Evolutionary conservation across 64 coral and sea anemone species (phyloP), one percentile per base, ranked within the genome.

Genomic region (Dendrophyllia cribrosa): DNA sequence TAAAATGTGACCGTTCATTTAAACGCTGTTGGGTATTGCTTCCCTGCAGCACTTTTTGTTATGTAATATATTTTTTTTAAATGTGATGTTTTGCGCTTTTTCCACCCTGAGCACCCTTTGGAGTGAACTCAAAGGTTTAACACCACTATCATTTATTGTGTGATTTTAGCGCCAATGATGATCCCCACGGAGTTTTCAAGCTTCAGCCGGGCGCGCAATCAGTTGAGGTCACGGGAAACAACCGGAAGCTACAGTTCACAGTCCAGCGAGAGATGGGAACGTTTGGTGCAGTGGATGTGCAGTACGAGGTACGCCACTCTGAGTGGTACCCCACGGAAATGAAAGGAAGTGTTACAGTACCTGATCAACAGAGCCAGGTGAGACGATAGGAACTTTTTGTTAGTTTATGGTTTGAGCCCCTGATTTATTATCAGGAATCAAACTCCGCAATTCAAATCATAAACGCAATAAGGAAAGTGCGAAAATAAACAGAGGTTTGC

Each of bases 101-200:
- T 34, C 34, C 34, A 34, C 34, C 34, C 34, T 34, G 34, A 34
- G 34, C 34, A 34, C 34, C 34, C 34, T 34, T 34, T 34, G 34
- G 34, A 34, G 34, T 34, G 34, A 34, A 34, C 34, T 56, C 12
- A 12, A 56, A 56, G 53, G 7, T 56, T 56, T 9, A 56, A 9
- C 12, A 7, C 53, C 53, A 61, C 20, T 4, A 0, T 3, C 20
- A 9, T 46, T 80, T 61, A 5, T 64, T 22, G 11, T 56, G 44
- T 50, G 49, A 24, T 79, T 14, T 15, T 53, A 99, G 97, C n/a
- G 91, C 97, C 6, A 99, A 96, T 48, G 97, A 99, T 20, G 78
- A 93, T 51, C 97, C 97, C 24, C 97, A 99, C 60, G 97, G 97
- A 45, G 51, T 90, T 47, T 93, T 99, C 65, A 83, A 90, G 44